These are phyloP conservation scores for Manacus vitellinus DNA, from an alignment of 2,113 vertebrate species.

Conservation along the genomic window DNA sequence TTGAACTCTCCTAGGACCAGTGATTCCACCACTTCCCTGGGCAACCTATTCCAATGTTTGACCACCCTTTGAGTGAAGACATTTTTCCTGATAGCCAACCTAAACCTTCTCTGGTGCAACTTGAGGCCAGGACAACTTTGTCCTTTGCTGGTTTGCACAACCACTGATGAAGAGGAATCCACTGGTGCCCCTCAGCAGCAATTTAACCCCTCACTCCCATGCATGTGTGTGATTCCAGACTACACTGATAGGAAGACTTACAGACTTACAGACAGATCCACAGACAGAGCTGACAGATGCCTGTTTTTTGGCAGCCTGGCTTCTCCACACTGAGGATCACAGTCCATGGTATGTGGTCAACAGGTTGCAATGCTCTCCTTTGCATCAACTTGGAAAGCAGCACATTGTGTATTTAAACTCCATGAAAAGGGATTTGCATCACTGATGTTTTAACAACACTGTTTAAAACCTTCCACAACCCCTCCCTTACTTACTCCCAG, in stretches of 20 bases:
- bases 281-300: neutral
- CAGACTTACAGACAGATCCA: neutral
- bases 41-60: neutral
- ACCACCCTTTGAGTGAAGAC: neutral
- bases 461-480: neutral
- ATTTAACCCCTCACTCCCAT: neutral
- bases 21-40: neutral
- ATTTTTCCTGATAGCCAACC: neutral
- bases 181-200: neutral
- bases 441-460: constrained; percentile 3
- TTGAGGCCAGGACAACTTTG: neutral
- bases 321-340: neutral
- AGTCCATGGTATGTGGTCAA: neutral
- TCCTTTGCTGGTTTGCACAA: neutral
- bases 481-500: neutral
- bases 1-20: neutral
- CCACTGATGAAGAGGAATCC: neutral
- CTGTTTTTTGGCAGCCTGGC: neutral
- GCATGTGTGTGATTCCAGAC: fast-evolving
- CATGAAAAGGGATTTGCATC: constrained; percentile 22
- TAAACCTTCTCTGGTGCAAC: neutral
- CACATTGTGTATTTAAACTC: neutral
- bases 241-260: fast-evolving
- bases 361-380: neutral
- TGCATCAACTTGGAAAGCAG: neutral